A percentile compares a stretch with the other conserved stretches of the same genome.
Evolutionary conservation across 2,113 vertebrate genomes (phyloP).

Genomic region (Pollimyrus isidori): DNA sequence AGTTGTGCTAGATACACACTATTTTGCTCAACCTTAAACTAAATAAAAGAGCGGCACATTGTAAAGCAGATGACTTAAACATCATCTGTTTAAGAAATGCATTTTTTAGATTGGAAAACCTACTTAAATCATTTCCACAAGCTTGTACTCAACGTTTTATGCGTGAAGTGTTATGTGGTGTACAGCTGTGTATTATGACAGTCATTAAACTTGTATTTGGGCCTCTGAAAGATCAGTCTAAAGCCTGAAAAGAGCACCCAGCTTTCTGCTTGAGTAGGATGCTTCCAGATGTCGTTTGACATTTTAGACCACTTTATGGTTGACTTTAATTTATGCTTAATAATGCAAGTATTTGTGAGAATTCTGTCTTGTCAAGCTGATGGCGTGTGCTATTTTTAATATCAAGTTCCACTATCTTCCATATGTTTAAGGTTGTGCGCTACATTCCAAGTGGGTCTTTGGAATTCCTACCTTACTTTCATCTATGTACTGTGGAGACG

Average conservation of each 20-base stretch:
- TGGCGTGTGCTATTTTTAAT: background rate
- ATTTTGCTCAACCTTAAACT: background rate
- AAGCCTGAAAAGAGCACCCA: background rate
- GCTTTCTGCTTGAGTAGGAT: background rate
- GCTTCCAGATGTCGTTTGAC: conserved; percentile 24
- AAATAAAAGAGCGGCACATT: background rate
- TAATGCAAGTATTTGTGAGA: conserved; percentile 18
- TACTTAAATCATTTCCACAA: background rate
- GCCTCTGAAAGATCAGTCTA: background rate
- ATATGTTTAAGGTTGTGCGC: background rate
- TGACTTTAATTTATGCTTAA: conserved; percentile 17
- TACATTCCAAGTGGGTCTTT: background rate
- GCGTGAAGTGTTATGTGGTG: background rate
- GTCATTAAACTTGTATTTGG: background rate
- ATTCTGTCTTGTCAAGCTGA: background rate
- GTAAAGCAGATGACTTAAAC: background rate
- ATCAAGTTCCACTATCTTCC: background rate
- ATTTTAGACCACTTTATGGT: conserved; percentile 10
- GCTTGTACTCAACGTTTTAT: background rate
- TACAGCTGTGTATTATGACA: background rate
- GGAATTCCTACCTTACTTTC: background rate
- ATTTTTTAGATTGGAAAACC: background rate
- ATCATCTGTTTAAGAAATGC: background rate
- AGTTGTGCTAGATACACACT: conserved; percentile 8
- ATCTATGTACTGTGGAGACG: conserved; percentile 12